Base-by-base conservation (phyloP, 2,797 vertebrate species). In the Chrysocyon brachyurus region DNA sequence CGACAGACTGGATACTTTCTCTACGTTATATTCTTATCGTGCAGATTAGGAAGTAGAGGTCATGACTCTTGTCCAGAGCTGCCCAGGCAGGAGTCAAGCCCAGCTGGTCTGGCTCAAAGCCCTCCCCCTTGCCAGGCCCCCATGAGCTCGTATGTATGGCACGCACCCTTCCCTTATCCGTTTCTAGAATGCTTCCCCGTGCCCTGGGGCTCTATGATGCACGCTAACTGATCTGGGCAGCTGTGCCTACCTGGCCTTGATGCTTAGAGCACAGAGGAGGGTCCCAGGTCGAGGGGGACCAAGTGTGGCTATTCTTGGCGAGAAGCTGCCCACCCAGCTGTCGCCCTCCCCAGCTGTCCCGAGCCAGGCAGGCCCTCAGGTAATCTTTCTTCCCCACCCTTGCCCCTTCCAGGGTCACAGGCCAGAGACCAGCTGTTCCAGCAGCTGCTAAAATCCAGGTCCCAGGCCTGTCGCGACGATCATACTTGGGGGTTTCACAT, bases 401-500 rank as follows among this genome's bases (percentile, higher is more conserved):
- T 6, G 0, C 24, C 84, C 73, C 82, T 94, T 59, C 59, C 54
- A 63, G 33, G 87, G 63, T 81, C 90, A 90, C n/a, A 70, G 81
- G 92, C 70, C 15, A n/a, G 16, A 28, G 40, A 94, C 84, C 98
- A 97, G 96, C 57, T 98, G 97, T 94, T 97, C 90, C 54, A 88
- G 96, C 97, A 98, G 97, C 97, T 98, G 97, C 85, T 88, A 49
- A 86, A 94, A 93, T 85, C 97, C 91, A 97, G 92, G 90, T 73
- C 90, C 6, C 11, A 19, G 46, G 84, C 59, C 59, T 3, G 10
- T 22, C 79, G 79, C 11, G 17, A 36, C 6, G 17, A 36, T 63
- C 0, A 0, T 1, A 0, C 1, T 7, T 2, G 19, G 28, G 14
- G 2, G 10, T 4, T 72, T 33, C 0, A 3, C 57, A 84, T 73